Percentiles rank a stretch among this genome's conserved stretches.
Evolutionary conservation across 2,888 invertebrate species (phyloP).

Genomic region (Stomorhina lunata): DNA sequence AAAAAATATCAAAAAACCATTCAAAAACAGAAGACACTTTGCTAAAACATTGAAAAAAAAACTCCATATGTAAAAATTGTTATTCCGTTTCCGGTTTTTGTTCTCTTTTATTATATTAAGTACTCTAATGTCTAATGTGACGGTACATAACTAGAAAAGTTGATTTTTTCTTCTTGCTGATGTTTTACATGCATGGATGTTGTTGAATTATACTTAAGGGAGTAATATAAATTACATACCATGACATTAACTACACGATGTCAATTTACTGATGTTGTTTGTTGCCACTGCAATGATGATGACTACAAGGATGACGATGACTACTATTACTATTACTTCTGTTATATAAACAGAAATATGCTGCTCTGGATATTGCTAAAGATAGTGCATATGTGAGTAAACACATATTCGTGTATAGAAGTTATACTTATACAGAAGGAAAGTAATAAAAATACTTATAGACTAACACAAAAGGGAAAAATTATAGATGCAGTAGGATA

Average conservation of each 20-base stretch:
- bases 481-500: no score
- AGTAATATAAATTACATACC: constrained; percentile 63
- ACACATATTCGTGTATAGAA: no score
- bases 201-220: constrained; percentile 61
- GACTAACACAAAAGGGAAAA: no score
- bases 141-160: background rate
- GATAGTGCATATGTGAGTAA: no score
- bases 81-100: background rate
- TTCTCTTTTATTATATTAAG: constrained; percentile 25
- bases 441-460: no score
- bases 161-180: constrained; percentile 17
- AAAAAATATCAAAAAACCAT: background rate
- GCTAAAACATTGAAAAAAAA: no score
- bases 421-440: no score
- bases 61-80: background rate
- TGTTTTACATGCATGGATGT: constrained; percentile 47
- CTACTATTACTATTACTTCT: background rate
- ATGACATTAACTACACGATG: constrained; percentile 59
- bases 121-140: constrained; percentile 25
- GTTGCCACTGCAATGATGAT: constrained; percentile 7
- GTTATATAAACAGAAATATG: background rate
- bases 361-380: no score
- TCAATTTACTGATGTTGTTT: constrained; percentile 54
- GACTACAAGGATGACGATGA: background rate
- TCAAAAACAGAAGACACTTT: background rate